A percentile compares a stretch with the other conserved stretches of the same genome.
phyloP scores from a whole-genome alignment of 2,797 vertebrate genomes.

The Sebastes oblongus region DNA sequence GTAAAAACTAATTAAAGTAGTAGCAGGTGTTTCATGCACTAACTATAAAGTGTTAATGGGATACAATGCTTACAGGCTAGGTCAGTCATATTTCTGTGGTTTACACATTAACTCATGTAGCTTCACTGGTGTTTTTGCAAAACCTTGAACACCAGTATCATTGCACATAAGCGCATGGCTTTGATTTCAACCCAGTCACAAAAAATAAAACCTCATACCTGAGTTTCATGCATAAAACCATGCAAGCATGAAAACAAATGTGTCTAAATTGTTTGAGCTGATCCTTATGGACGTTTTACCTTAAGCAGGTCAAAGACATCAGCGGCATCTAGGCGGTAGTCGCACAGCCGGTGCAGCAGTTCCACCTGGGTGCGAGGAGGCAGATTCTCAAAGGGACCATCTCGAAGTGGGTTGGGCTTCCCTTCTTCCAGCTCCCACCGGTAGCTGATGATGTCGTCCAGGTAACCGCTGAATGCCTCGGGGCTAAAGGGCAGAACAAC shows the following conservation, averaged over 20 bases:
- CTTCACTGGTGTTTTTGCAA: background rate
- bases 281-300: constrained; percentile 73
- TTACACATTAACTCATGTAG: background rate
- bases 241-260: background rate
- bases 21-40: background rate
- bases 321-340: constrained; percentile 96
- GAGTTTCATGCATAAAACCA: background rate
- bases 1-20: background rate
- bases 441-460: constrained; percentile 98
- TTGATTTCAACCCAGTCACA: background rate
- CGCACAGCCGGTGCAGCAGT: constrained; percentile 94
- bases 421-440: constrained; percentile 98
- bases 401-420: constrained; percentile 92
- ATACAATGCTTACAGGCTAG: background rate
- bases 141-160: background rate
- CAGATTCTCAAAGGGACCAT: constrained; percentile 88
- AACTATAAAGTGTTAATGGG: background rate
- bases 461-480: constrained; percentile 91
- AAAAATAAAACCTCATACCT: background rate
- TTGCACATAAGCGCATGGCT: background rate
- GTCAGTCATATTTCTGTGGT: background rate
- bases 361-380: constrained; percentile 90
- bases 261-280: background rate
- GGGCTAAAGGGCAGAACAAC: constrained; percentile 76
- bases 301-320: constrained; percentile 98